A percentile compares a stretch with the other conserved stretches of the same genome.
Conservation (phyloP, 2,797 vertebrate genomes). For the Heteromormyrus szaboi region DNA sequence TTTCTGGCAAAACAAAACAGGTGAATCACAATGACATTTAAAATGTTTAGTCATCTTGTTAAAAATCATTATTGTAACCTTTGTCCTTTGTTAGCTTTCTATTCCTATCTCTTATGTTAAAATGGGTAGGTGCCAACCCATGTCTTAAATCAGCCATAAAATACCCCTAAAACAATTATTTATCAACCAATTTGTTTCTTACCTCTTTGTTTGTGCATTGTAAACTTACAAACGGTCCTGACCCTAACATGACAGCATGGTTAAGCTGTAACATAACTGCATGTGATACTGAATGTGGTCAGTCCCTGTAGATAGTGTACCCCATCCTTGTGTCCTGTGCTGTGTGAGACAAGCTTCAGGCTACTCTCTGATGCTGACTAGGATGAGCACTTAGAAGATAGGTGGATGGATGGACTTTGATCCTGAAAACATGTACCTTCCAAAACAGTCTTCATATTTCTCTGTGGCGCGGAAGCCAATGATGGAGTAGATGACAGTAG, state of each 20-base stretch:
- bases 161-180: too few species aligned
- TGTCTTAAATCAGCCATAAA: too few species aligned
- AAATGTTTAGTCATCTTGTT: background rate
- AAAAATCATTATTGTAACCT: background rate
- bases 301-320: background rate
- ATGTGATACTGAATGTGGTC: background rate
- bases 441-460: constrained; percentile 73
- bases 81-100: too few species aligned
- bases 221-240: too few species aligned
- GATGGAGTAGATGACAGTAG: constrained; percentile 87
- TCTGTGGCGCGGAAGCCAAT: constrained; percentile 88
- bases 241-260: too few species aligned
- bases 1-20: constrained; percentile 61
- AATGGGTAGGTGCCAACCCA: too few species aligned
- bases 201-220: too few species aligned
- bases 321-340: background rate
- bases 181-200: too few species aligned
- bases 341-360: background rate
- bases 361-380: background rate
- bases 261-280: background rate
- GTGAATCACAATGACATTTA: background rate
- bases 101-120: too few species aligned
- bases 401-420: background rate
- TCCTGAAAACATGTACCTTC: constrained; percentile 52
- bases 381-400: background rate